A percentile compares a stretch with the other conserved stretches of the same genome.
Evolutionary conservation across 1,140 invertebrate genomes (phyloP).

Genomic region (Alviniconcha marisindica): DNA sequence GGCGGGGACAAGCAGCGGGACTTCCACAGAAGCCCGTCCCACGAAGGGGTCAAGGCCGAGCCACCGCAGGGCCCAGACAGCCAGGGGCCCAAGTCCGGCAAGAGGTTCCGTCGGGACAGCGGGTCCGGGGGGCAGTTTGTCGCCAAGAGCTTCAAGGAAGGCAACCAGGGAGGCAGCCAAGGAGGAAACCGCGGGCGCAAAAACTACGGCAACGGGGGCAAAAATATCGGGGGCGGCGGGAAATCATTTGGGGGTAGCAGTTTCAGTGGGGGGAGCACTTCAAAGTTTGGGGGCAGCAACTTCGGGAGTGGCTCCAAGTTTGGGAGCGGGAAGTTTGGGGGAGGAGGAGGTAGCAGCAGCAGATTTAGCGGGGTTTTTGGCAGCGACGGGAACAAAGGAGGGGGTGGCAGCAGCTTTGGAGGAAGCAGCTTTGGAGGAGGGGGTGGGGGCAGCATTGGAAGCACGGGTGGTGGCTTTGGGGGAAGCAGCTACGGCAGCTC

Average conservation of each 20-base stretch:
- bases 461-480: neutral
- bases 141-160: neutral
- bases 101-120: neutral
- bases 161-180: neutral
- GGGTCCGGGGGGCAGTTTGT: neutral
- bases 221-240: neutral
- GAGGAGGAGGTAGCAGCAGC: neutral
- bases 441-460: neutral
- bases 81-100: neutral
- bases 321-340: conserved; percentile 3
- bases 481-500: neutral
- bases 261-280: neutral
- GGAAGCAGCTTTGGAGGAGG: conserved; percentile 26
- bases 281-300: conserved; percentile 3
- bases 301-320: neutral
- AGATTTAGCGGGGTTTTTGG: neutral
- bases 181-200: neutral
- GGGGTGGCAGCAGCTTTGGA: conserved; percentile 30
- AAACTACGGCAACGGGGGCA: too few species aligned
- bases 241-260: neutral
- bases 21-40: neutral
- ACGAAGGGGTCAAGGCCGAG: neutral
- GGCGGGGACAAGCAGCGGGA: neutral
- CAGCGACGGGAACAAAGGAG: neutral
- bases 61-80: neutral